Evolutionary conservation across 2,113 vertebrate species (phyloP), one percentile per base, ranked within the genome.

Genomic region (Tonatia bakeri): DNA sequence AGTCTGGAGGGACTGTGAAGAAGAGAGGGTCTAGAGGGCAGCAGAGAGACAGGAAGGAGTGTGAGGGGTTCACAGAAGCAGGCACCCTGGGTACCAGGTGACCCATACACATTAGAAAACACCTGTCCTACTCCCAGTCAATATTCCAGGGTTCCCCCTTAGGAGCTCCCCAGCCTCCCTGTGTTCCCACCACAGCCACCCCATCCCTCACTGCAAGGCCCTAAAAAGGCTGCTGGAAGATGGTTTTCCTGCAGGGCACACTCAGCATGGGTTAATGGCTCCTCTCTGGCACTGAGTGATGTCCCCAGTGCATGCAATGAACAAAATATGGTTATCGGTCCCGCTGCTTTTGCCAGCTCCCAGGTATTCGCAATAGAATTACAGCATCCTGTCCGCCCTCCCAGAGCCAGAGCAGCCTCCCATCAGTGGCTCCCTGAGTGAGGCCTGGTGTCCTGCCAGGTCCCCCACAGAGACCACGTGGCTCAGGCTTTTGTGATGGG

Each of bases 321-420:
- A 61, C 36, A 45, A 92, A 97, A 97, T 67, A 90, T 59, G 59
- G 67, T 97, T 97, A 96, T 83, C 28, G 1, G 80, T 91, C 56
- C 80, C n/a, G 91, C 82, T 17, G 43, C 4, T 72, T 67, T 26
- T 36, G 79, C 19, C 24, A 28, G 54, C 80, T 91, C 50, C 77
- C 88, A 92, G 91, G 84, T 26, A 0, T 91, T 70, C 26, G 28
- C 91, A 91, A 96, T 93, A 93, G 85, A 90, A 97, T 97, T 92
- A 96, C 3, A 36, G 73, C 69, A 33, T 33, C 38, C 16, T 1
- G 22, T 38, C 38, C 16, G 0, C 38, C 64, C 14, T 40, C 56
- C 43, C 4, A 8, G 77, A 81, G 52, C 52, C 47, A 24, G 76
- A 64, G 77, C 0, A 7, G 75, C 13, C 56, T 52, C 45, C 69